These are phyloP conservation scores for Hypotaenidia philippensis DNA, from an alignment of 2,797 vertebrate species.

Conservation along the genomic window DNA sequence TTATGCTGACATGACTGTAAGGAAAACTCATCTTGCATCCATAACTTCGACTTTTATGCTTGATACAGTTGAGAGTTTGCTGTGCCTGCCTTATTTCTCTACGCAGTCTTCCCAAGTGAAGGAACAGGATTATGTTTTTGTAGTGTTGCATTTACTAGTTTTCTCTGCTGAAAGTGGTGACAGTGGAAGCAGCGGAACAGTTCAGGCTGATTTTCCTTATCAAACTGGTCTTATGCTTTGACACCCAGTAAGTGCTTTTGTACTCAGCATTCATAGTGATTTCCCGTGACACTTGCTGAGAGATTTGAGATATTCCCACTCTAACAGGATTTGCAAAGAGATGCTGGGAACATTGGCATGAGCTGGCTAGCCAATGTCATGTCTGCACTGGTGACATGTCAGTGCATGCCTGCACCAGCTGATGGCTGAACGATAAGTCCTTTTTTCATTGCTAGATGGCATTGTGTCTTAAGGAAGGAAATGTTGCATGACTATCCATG, in stretches of 20 bases:
- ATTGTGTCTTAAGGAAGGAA: background rate
- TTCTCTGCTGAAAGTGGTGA: background rate
- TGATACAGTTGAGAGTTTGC: background rate
- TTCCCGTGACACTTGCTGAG: background rate
- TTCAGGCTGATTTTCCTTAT: background rate
- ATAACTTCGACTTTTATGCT: background rate
- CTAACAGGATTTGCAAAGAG: background rate
- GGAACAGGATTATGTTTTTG: background rate
- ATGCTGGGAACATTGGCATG: background rate
- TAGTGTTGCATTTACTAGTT: background rate
- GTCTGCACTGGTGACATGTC: background rate
- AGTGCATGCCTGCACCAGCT: background rate
- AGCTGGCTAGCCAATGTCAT: background rate
- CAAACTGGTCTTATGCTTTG: background rate
- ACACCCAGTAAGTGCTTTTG: background rate
- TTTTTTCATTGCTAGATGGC: background rate
- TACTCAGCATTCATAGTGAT: accelerated
- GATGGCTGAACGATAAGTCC: background rate
- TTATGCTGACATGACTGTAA: background rate
- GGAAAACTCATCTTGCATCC: background rate
- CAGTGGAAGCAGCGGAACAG: background rate
- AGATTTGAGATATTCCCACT: background rate
- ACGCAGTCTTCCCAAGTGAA: background rate
- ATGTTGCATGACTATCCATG: background rate
- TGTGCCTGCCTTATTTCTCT: background rate